These are phyloP conservation scores for Melanostigma gelatinosum DNA, from an alignment of 2,113 vertebrate genomes.

Conservation along the genomic window DNA sequence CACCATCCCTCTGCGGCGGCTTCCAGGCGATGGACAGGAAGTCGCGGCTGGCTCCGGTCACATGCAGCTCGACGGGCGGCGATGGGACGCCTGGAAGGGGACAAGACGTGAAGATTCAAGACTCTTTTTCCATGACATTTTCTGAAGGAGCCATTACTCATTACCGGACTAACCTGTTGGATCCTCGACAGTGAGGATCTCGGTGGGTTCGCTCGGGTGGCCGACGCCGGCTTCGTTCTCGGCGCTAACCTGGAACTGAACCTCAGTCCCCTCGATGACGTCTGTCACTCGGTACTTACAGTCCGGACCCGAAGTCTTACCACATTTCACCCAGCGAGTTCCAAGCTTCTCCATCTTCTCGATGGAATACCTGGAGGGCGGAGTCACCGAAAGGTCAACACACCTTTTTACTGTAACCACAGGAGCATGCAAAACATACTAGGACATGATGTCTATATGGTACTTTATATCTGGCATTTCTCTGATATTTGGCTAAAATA, in stretches of 20 bases:
- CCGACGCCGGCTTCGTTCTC: slow-evolving; percentile 97
- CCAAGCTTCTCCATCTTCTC: slow-evolving; percentile 99
- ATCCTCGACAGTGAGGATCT: slow-evolving; percentile 93
- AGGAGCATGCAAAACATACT: neutral
- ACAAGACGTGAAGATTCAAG: neutral
- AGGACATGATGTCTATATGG: neutral
- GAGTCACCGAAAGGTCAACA: neutral
- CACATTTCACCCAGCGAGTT: slow-evolving; percentile 97
- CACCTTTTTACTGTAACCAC: neutral
- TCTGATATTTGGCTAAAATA: neutral
- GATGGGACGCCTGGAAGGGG: slow-evolving; percentile 88
- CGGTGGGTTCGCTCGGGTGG: slow-evolving; percentile 96
- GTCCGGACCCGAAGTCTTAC: slow-evolving; percentile 93
- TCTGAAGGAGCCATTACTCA: too few species aligned
- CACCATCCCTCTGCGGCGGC: slow-evolving; percentile 92
- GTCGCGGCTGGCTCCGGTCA: slow-evolving; percentile 91
- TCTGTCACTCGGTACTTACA: slow-evolving; percentile 96
- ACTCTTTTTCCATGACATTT: neutral
- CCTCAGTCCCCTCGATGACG: slow-evolving; percentile 97
- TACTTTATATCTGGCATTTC: neutral
- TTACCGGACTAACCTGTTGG: slow-evolving; percentile 85
- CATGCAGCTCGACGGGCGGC: slow-evolving; percentile 93
- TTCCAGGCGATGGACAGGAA: slow-evolving; percentile 96
- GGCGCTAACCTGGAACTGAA: slow-evolving; percentile 96
- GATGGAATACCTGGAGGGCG: slow-evolving; percentile 87